These are phyloP conservation scores for Solenopsis fugax DNA, from an alignment of 1,140 invertebrate species.

Conservation along the genomic window DNA sequence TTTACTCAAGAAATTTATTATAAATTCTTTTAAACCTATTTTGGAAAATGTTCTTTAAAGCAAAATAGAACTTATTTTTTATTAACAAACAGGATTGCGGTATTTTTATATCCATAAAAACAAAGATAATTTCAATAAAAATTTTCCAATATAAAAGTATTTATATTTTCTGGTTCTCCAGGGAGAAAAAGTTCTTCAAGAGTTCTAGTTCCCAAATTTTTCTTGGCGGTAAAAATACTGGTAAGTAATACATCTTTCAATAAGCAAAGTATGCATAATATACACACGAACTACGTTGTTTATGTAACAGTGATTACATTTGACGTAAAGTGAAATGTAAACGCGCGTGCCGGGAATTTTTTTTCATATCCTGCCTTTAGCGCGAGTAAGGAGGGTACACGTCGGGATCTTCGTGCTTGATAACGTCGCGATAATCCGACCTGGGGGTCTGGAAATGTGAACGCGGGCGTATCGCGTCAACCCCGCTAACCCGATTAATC, in stretches of 20 bases:
- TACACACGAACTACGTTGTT: not conserved
- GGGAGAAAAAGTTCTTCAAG: too few relatives aligned
- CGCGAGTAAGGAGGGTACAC: not conserved
- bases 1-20: not conserved
- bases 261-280: not conserved
- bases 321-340: not conserved
- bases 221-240: too few relatives aligned
- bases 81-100: too few relatives aligned
- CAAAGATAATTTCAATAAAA: too few relatives aligned
- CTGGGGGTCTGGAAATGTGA: conserved; percentile 51
- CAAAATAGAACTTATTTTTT: not conserved
- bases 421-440: conserved; percentile 60
- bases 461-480: conserved; percentile 30
- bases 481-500: conserved; percentile 77
- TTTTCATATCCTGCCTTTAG: not conserved
- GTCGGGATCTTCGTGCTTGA: not conserved
- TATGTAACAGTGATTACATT: not conserved
- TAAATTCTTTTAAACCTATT: not conserved
- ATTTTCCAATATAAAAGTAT: too few relatives aligned
- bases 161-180: too few relatives aligned
- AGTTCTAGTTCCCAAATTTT: too few relatives aligned
- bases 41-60: not conserved
- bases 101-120: too few relatives aligned
- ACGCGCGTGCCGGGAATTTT: not conserved
- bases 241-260: too few relatives aligned